These are phyloP conservation scores for Telmatherina bonti DNA, from an alignment of 2,797 vertebrate species.

Conservation along the genomic window DNA sequence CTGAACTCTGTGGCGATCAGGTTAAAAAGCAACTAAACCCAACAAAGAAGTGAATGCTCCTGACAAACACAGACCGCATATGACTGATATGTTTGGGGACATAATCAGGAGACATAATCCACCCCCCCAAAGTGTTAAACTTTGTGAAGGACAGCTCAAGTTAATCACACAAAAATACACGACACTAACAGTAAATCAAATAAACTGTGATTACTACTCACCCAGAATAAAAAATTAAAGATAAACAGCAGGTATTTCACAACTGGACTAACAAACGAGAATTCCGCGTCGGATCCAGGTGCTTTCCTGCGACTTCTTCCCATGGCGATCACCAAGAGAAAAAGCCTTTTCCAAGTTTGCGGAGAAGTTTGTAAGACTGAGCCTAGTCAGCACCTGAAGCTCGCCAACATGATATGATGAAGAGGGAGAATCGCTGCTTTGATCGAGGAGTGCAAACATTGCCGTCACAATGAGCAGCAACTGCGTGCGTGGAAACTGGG, in stretches of 20 bases:
- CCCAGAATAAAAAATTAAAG: conserved; percentile 93
- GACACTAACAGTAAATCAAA: background rate
- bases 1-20: conserved; percentile 8
- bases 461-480: background rate
- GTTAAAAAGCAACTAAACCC: conserved; percentile 48
- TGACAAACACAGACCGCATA: too few relatives aligned
- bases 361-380: background rate
- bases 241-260: conserved; percentile 93
- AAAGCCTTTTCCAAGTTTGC: conserved; percentile 7
- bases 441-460: background rate
- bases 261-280: conserved; percentile 86
- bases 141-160: too few relatives aligned
- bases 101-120: background rate
- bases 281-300: conserved; percentile 74
- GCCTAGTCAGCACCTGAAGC: background rate
- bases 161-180: conserved; percentile 34
- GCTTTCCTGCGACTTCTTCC: conserved; percentile 60
- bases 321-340: conserved; percentile 39
- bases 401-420: background rate
- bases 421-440: background rate
- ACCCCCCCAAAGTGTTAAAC: background rate
- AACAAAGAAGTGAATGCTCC: conserved; percentile 23
- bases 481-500: conserved; percentile 34
- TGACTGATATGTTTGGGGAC: background rate
- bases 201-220: conserved; percentile 75